phyloP scores from a whole-genome alignment of 2,113 vertebrate species.

The Tetraodon nigroviridis region DNA sequence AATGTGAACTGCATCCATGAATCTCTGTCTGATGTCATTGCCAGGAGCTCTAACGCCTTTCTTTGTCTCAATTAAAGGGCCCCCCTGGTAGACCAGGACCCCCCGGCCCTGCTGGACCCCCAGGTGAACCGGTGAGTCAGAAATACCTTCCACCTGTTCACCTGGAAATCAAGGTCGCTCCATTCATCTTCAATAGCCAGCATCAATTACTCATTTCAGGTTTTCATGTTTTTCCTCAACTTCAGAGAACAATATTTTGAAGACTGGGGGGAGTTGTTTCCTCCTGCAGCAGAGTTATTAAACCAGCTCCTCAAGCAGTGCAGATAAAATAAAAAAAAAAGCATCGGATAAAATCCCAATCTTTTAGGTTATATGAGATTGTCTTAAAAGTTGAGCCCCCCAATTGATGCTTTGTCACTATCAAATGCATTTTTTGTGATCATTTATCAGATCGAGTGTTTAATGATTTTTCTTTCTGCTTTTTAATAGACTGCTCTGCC shows the following conservation, averaged over 20 bases:
- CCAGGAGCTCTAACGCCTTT: conserved; percentile 34
- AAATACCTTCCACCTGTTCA: conserved; percentile 10
- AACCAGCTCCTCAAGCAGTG: conserved; percentile 26
- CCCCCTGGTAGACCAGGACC: conserved; percentile 85
- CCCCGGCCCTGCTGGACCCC: conserved; percentile 87
- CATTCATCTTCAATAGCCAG: conserved; percentile 16
- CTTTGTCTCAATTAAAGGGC: conserved; percentile 79
- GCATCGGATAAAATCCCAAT: conserved; percentile 16
- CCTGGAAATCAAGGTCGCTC: conserved; percentile 14
- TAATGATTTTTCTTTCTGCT: conserved; percentile 11
- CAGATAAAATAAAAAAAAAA: conserved; percentile 22
- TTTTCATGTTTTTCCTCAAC: conserved; percentile 15
- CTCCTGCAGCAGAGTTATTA: conserved; percentile 33
- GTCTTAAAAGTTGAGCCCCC: conserved; percentile 9
- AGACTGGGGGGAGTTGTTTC: conserved; percentile 12
- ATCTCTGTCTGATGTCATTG: conserved; percentile 23
- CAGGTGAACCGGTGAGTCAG: conserved; percentile 89
- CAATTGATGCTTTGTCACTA: conserved; percentile 8
- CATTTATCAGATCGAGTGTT: not conserved
- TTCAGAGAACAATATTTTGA: conserved; percentile 28
- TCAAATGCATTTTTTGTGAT: conserved; percentile 14
- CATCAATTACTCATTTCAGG: conserved; percentile 23
- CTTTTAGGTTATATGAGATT: conserved; percentile 17
- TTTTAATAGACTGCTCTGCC: conserved; percentile 86
- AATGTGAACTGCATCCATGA: conserved; percentile 15